These are phyloP conservation scores for Tipula vernalis DNA, from an alignment of 2,888 invertebrate genomes.

Conservation along the genomic window DNA sequence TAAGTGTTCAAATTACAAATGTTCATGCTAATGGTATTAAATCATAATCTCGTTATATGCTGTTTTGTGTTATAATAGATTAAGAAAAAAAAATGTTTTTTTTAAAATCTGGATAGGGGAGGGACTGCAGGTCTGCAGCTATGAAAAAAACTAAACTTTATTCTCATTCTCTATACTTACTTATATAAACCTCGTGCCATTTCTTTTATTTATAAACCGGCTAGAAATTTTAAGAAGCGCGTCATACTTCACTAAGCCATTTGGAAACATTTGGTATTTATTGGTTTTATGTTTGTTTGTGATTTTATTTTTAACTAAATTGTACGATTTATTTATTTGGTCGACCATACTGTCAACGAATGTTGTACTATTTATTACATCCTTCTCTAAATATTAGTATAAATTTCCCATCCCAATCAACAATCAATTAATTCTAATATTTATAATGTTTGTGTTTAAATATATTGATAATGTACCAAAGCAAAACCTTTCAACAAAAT, in stretches of 20 bases:
- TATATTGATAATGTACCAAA: background rate
- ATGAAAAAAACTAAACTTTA: background rate
- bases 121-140: background rate
- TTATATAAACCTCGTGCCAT: background rate
- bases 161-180: background rate
- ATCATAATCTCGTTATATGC: background rate
- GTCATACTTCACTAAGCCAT: background rate
- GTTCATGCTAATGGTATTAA: background rate
- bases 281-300: background rate
- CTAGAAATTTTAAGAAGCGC: background rate
- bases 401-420: background rate
- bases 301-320: background rate
- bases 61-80: background rate
- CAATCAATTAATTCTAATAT: background rate
- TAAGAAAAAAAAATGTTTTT: background rate
- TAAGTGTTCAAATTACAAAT: constrained; percentile 4
- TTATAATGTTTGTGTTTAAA: background rate
- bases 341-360: background rate
- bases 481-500: background rate
- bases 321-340: background rate
- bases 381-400: background rate
- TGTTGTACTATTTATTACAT: background rate
- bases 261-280: background rate
- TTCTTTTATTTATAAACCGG: background rate
- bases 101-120: background rate